Percentiles rank a stretch among this genome's conserved stretches.
phyloP scores from a whole-genome alignment of 2,797 vertebrate species.

The Malurus splendens region DNA sequence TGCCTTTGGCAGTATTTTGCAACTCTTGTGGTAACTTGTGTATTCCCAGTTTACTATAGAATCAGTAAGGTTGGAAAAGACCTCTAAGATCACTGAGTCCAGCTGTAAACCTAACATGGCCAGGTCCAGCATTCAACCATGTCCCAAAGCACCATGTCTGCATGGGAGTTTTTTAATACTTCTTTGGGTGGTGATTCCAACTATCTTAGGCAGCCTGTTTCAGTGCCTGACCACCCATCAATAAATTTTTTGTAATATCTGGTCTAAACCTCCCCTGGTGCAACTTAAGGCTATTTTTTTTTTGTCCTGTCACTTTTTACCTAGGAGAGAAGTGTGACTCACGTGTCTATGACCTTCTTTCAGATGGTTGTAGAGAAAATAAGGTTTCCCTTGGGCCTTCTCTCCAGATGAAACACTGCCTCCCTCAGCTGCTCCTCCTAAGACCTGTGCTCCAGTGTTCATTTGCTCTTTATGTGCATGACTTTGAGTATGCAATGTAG shows the following conservation, averaged over 20 bases:
- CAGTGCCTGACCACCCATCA: background rate
- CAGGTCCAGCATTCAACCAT: background rate
- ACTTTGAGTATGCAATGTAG: background rate
- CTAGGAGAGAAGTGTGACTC: background rate
- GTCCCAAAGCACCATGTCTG: background rate
- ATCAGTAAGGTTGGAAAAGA: background rate
- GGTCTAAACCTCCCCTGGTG: background rate
- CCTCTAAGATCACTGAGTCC: background rate
- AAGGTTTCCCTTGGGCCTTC: too few species aligned
- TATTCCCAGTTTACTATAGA: background rate
- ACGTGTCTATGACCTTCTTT: too few species aligned
- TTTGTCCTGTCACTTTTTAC: background rate
- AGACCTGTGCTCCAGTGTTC: background rate
- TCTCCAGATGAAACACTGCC: background rate
- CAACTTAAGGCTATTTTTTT: background rate
- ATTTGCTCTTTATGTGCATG: background rate
- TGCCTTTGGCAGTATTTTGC: background rate
- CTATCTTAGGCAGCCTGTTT: background rate
- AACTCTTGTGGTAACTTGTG: background rate
- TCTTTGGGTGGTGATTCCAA: background rate
- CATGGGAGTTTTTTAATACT: background rate
- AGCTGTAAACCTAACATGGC: background rate
- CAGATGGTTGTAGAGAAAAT: background rate
- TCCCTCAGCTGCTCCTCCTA: background rate
- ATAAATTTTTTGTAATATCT: background rate